These are phyloP conservation scores for Fissipunctia ypsillon DNA, from an alignment of 2,888 invertebrate genomes.

Conservation along the genomic window DNA sequence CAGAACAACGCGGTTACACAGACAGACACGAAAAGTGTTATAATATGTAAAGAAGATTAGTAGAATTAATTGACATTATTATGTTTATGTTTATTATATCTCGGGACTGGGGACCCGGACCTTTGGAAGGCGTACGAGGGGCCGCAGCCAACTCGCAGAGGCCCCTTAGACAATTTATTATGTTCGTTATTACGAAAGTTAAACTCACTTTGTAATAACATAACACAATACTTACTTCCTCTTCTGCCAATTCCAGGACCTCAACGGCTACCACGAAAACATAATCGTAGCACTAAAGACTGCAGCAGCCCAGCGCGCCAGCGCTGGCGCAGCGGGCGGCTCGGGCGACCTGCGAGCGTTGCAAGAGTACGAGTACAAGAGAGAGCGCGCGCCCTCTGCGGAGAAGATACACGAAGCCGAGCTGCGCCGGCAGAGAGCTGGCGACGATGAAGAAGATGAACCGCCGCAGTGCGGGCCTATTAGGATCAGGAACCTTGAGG, in stretches of 20 bases:
- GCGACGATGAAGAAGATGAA: constrained; percentile 93
- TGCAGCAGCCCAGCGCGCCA: constrained; percentile 93
- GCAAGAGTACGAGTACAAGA: constrained; percentile 89
- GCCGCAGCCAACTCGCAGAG: too few species aligned
- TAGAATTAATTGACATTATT: not conserved
- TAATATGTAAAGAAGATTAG: too few species aligned
- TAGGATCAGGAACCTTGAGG: constrained; percentile 97
- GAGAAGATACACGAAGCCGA: constrained; percentile 94
- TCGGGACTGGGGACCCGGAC: too few species aligned
- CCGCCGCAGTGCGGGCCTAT: constrained; percentile 95
- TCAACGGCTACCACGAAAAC: constrained; percentile 98
- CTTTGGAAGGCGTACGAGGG: too few species aligned
- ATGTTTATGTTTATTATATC: too few species aligned
- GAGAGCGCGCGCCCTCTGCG: constrained; percentile 92
- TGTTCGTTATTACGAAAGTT: not conserved
- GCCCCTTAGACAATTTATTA: too few species aligned
- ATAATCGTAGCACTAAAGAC: constrained; percentile 97
- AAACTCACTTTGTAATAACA: not conserved
- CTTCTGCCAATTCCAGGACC: constrained; percentile 91
- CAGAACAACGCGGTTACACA: too few species aligned
- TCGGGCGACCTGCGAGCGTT: constrained; percentile 86
- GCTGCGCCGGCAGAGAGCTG: constrained; percentile 89
- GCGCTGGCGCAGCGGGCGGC: constrained; percentile 80
- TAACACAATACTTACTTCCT: not conserved
- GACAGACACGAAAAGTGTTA: too few species aligned